phyloP scores from a whole-genome alignment of 2,113 vertebrate genomes.

The Sus scrofa region DNA sequence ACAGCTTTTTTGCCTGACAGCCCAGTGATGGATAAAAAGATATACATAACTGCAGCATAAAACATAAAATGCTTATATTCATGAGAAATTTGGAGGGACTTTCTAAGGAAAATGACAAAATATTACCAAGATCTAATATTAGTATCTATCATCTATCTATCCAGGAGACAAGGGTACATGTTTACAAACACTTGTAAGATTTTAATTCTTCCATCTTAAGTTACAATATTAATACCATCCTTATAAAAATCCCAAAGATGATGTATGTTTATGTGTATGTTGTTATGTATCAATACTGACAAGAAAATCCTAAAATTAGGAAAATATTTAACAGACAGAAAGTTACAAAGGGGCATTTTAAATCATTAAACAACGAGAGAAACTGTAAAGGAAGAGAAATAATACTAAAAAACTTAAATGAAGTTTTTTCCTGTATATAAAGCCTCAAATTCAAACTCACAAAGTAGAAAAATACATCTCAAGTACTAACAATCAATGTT shows the following conservation, averaged over 20 bases:
- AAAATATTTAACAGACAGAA: neutral
- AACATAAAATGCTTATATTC: neutral
- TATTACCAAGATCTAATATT: neutral
- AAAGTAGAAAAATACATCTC: neutral
- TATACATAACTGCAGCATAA: neutral
- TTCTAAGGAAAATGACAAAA: neutral
- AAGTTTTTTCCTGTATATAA: neutral
- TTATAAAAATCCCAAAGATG: neutral
- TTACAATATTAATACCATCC: neutral
- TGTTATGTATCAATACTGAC: neutral
- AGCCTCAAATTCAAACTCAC: neutral
- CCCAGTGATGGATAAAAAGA: neutral
- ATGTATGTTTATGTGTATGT: neutral
- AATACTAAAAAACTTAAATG: neutral
- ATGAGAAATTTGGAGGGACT: neutral
- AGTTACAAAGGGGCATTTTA: neutral
- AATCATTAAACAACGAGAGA: slow-evolving; percentile 1
- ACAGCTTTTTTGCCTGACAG: neutral
- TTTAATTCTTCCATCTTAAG: neutral
- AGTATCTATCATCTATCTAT: neutral
- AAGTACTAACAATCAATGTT: neutral
- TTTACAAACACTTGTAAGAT: neutral
- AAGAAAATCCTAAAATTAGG: neutral
- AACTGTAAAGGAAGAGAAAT: neutral
- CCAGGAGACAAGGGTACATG: neutral